Percentiles rank a stretch among this genome's conserved stretches.
These are phyloP conservation scores for Cecropterus lyciades DNA, from an alignment of 1,140 invertebrate species.

Conservation along the genomic window DNA sequence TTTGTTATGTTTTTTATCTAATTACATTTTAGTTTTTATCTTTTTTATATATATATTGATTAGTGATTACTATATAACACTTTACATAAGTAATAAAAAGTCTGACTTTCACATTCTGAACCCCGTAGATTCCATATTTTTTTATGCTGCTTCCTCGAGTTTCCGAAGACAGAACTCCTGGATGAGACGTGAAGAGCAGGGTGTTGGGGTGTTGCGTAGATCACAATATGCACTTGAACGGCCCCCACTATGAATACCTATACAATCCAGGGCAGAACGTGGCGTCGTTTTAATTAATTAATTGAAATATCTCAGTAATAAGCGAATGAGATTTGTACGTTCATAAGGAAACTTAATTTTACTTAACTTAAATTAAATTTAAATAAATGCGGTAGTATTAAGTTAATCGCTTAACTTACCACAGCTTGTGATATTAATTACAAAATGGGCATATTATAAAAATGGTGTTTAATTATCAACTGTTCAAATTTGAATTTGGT, in stretches of 20 bases:
- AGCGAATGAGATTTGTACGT: background rate
- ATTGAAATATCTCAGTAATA: conserved; percentile 15
- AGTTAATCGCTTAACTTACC: too few species aligned
- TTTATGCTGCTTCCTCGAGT: conserved; percentile 51
- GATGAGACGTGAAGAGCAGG: conserved; percentile 71
- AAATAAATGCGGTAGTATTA: too few species aligned
- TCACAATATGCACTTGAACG: conserved; percentile 79
- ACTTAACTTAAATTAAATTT: too few species aligned
- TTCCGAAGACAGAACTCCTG: conserved; percentile 70
- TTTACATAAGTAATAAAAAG: too few species aligned
- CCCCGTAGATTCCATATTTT: background rate
- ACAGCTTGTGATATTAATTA: too few species aligned
- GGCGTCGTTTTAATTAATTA: conserved; percentile 63
- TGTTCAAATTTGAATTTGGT: too few species aligned
- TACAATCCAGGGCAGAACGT: conserved; percentile 61
- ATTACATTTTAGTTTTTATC: too few species aligned
- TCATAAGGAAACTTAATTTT: background rate
- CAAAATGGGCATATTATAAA: too few species aligned
- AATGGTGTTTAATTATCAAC: too few species aligned
- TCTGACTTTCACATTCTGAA: background rate
- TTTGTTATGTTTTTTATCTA: too few species aligned
- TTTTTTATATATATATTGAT: too few species aligned
- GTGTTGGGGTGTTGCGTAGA: conserved; percentile 57
- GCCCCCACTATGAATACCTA: conserved; percentile 74
- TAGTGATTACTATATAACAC: too few species aligned